Base-by-base conservation (phyloP, 2,113 vertebrate species). In the Penelope pileata region DNA sequence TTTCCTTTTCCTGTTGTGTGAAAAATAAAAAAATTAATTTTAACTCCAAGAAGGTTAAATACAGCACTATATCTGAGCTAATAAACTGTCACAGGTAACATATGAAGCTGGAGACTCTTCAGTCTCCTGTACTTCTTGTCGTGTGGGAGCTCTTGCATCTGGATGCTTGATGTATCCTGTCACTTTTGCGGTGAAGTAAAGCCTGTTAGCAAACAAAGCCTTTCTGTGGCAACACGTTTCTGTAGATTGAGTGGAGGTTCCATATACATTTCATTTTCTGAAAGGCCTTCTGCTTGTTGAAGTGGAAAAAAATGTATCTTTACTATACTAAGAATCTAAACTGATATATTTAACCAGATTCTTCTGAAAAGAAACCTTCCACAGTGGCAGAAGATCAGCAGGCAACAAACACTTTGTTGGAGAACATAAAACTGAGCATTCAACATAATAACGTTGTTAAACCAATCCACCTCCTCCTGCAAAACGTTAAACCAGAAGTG, bases 361-460 rank as follows among this genome's bases (percentile, higher is more conserved):
- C 96, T 98, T 98, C 97, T 97, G 98, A 98, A 92, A 99, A 98
- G 96, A 99, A 98, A 83, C 90, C 89, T 2, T 98, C 97, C 7
- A 68, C 98, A 82, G 96, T 98, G 59, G 97, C 98, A 69, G 99
- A 99, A 91, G 97, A 98, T 69, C 98, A 99, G 90, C 98, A 99
- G 93, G 98, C 98, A 97, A 98, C 96, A 66, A 98, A 97, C 15
- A 92, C 97, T 72, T 98, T 99, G 90, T 97, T 99, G 54, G 99
- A 99, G 94, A 98, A 95, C 43, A 98, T 99, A 73, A 99, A 98
- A 72, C 97, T 98, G 63, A 99, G 97, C 91, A 99, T 99, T 97
- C 99, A 99, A 82, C 98, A 98, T 91, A 99, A 99, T 51, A 97
- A 99, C 23, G 98, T 99, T 42, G 97, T 98, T n/a, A 98, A 98